Base-by-base conservation (phyloP, 1,140 invertebrate genomes). In the Leptestheria dahalacensis region DNA sequence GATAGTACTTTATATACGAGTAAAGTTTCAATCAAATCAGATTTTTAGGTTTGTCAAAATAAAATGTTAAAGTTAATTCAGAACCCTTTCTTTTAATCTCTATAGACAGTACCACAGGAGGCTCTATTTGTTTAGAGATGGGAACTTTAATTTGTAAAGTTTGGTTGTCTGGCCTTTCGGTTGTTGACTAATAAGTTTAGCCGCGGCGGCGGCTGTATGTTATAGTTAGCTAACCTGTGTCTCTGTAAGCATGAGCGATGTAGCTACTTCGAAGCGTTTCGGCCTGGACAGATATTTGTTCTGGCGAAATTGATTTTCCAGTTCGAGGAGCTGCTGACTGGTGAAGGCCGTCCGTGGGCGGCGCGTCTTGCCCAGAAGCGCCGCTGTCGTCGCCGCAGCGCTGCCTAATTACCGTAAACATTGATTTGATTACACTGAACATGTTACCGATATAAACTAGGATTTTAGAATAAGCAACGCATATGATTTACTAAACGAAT, bases 211-310 rank as follows among this genome's bases (percentile, higher is more conserved):
- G 3, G 20, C 33, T 21, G 6, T 52, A 21, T 12, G 21, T 24
- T 60, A n/a, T 28, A 28, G n/a, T 18, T 4, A 21, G 9, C 70
- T 74, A 75, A 93, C 94, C 85, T 98, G 94, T 20, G 95, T 99
- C 77, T 99, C 96, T 9, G 93, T 98, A 1, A 99, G 79, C 88
- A 95, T 93, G 53, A 99, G 74, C 48, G 89, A 91, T 21, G 94
- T 97, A 33, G 96, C 96, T 6, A 99, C 94, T 77, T 99, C 95
- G 70, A 97, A 99, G 68, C 96, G 78, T 74, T 97, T 97, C 1
- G 96, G 96, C 66, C 96, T 78, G 26, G 94, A 98, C 20, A 99
- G 80, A 75, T 99, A 99, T 74, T 98, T 99, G 77, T 97, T 98
- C 77, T 97, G 90, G 54, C 91, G 81, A 74, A 99, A 99, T 74